phyloP scores from a whole-genome alignment of 2,888 invertebrate genomes.

The Clunio marinus region DNA sequence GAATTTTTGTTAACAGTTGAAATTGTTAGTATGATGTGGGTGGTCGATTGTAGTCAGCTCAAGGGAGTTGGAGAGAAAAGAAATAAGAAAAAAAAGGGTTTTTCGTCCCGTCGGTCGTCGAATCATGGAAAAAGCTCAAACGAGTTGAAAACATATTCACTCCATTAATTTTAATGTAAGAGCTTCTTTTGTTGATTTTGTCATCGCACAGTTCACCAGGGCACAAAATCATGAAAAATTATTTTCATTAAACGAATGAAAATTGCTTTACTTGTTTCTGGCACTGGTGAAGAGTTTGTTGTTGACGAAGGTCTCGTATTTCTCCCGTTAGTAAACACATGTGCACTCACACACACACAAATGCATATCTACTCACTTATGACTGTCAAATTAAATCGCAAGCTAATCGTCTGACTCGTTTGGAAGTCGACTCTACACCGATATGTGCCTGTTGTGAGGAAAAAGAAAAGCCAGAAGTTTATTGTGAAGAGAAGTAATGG shows the following conservation, averaged over 20 bases:
- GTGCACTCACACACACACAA: too few species aligned
- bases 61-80: background rate
- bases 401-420: slow-evolving; percentile 55
- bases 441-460: slow-evolving; percentile 46
- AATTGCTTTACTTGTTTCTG: background rate
- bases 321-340: too few species aligned
- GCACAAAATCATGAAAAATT: slow-evolving; percentile 12
- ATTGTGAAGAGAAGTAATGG: background rate
- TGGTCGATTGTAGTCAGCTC: background rate
- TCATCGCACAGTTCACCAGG: background rate
- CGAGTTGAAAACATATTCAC: slow-evolving; percentile 14
- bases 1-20: background rate
- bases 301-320: too few species aligned
- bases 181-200: slow-evolving; percentile 8
- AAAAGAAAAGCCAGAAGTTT: background rate
- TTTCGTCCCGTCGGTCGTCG: too few species aligned
- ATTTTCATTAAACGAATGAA: background rate
- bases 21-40: background rate
- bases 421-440: slow-evolving; percentile 58
- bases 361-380: slow-evolving; percentile 53
- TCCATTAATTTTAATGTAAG: slow-evolving; percentile 30
- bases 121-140: too few species aligned
- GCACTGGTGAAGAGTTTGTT: too few species aligned
- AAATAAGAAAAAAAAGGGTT: background rate
- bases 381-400: slow-evolving; percentile 56